Conservation (phyloP, 2,797 vertebrate species). For the Sebastolobus altivelis region DNA sequence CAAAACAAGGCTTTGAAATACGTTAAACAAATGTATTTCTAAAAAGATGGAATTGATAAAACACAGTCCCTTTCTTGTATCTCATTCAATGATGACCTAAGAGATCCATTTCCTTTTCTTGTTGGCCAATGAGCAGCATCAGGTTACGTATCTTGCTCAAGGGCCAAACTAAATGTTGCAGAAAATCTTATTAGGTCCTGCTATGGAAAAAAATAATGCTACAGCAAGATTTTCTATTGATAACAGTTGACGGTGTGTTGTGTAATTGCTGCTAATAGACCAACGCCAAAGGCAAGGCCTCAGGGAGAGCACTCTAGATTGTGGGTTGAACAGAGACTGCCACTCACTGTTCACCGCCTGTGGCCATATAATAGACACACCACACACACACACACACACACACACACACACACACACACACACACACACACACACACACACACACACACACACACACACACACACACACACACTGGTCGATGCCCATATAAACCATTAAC, state of each 20-base stretch:
- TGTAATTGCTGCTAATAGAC: slow-evolving; percentile 55
- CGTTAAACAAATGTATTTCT: neutral
- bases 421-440: neutral
- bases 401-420: neutral
- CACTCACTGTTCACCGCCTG: slow-evolving; percentile 37
- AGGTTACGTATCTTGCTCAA: slow-evolving; percentile 19
- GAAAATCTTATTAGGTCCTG: slow-evolving; percentile 20
- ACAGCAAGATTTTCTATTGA: slow-evolving; percentile 7
- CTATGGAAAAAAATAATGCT: slow-evolving; percentile 1
- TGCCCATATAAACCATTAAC: slow-evolving; percentile 51
- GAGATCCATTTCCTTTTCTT: too few species aligned
- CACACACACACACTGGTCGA: neutral
- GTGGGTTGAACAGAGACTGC: slow-evolving; percentile 24
- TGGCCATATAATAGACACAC: slow-evolving; percentile 5
- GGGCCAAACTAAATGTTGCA: slow-evolving; percentile 40
- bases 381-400: neutral
- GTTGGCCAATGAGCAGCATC: too few species aligned
- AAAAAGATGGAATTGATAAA: neutral
- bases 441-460: neutral
- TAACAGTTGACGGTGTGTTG: slow-evolving; percentile 26
- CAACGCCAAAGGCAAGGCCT: slow-evolving; percentile 32
- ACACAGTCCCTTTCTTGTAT: too few species aligned
- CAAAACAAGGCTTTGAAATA: neutral
- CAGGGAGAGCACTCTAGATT: slow-evolving; percentile 22
- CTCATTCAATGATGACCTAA: too few species aligned